phyloP scores from a whole-genome alignment of 2,797 vertebrate species.

The Geotrypetes seraphini region DNA sequence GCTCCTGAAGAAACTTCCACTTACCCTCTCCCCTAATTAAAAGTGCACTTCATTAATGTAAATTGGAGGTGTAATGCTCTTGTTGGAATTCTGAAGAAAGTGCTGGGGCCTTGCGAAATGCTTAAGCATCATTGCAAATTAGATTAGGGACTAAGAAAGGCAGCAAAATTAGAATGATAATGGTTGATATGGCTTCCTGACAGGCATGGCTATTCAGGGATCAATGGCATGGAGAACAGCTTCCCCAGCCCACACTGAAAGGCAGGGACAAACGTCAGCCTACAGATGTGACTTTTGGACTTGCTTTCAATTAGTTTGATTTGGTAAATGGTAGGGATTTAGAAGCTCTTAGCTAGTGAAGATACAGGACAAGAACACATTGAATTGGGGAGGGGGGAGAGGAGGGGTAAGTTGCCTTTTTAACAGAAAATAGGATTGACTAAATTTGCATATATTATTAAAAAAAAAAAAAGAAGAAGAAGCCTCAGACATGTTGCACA shows the following conservation, averaged over 20 bases:
- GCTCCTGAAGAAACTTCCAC: constrained; percentile 72
- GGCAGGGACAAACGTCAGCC: constrained; percentile 82
- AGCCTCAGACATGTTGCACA: constrained; percentile 36
- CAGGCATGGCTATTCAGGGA: constrained; percentile 98
- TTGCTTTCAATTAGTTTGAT: constrained; percentile 99
- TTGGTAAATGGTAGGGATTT: constrained; percentile 98
- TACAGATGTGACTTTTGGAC: constrained; percentile 95
- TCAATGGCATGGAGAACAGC: constrained; percentile 89
- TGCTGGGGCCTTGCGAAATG: constrained; percentile 89
- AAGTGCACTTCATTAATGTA: constrained; percentile 99
- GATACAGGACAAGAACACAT: constrained; percentile 92
- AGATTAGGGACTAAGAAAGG: constrained; percentile 97
- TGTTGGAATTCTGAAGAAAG: constrained; percentile 99
- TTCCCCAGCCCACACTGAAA: constrained; percentile 73
- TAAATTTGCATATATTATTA: constrained; percentile 80
- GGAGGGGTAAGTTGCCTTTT: constrained; percentile 71
- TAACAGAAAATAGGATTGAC: constrained; percentile 81
- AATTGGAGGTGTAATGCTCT: constrained; percentile 98
- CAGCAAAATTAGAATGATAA: constrained; percentile 99
- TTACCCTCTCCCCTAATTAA: constrained; percentile 92
- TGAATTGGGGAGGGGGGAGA: no score
- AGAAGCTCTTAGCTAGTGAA: constrained; percentile 82
- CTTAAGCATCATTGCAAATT: constrained; percentile 97
- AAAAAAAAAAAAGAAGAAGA: constrained; percentile 38
- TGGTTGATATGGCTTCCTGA: constrained; percentile 97